Evolutionary conservation across 2,888 invertebrate species (phyloP).

Genomic region (Blastobasis lacticolella): DNA sequence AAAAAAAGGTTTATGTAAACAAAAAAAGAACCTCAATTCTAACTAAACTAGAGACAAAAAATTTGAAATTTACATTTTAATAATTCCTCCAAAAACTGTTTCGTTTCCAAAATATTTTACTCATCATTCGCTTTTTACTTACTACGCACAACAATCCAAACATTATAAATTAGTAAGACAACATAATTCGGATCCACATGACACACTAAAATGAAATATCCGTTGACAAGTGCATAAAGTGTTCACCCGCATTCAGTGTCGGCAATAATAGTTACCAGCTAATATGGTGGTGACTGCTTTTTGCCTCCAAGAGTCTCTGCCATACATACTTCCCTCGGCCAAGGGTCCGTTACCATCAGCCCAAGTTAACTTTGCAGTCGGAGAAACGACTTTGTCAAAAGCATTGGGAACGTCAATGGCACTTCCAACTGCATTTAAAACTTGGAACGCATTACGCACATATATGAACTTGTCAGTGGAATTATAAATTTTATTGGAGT

Average conservation of each 20-base stretch:
- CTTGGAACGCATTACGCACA: neutral
- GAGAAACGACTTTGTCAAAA: neutral
- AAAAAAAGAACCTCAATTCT: no score
- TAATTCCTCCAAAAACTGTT: no score
- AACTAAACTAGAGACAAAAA: no score
- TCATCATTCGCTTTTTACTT: no score
- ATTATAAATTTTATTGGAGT: constrained; percentile 7
- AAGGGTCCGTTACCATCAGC: constrained; percentile 40
- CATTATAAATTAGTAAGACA: no score
- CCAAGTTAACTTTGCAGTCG: constrained; percentile 6
- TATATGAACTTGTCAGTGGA: constrained; percentile 14
- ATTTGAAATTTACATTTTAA: no score
- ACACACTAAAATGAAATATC: constrained; percentile 10
- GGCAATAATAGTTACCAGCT: constrained; percentile 49
- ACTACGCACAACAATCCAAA: no score
- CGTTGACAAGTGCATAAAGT: constrained; percentile 7
- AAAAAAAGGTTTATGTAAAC: no score
- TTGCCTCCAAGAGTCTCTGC: constrained; percentile 34
- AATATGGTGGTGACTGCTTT: constrained; percentile 51
- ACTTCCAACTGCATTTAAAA: neutral
- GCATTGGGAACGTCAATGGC: neutral
- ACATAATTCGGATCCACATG: neutral
- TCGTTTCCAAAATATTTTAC: no score
- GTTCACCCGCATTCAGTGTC: constrained; percentile 17
- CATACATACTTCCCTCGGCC: constrained; percentile 47